phyloP scores from a whole-genome alignment of 2,888 invertebrate species.

The Acanthosepion esculentum region DNA sequence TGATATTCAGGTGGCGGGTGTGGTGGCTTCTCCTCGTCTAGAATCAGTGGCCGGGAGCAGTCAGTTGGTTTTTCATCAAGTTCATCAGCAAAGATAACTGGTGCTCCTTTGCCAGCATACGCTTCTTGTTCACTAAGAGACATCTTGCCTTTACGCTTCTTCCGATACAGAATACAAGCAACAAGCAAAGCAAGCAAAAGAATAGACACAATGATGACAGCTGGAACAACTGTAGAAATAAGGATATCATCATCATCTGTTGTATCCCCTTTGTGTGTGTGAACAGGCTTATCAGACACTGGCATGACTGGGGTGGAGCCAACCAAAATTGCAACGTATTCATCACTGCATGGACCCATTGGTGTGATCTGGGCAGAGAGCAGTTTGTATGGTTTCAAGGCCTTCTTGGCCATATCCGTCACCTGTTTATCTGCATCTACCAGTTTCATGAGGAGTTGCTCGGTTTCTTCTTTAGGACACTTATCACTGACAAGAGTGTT shows the following conservation, averaged over 20 bases:
- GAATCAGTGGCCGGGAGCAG: constrained; percentile 89
- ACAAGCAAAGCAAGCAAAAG: constrained; percentile 88
- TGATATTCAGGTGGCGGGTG: constrained; percentile 69
- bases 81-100: constrained; percentile 95
- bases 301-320: not conserved
- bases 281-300: constrained; percentile 47
- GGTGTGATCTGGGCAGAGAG: constrained; percentile 59
- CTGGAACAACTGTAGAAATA: constrained; percentile 89
- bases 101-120: constrained; percentile 81
- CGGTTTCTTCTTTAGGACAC: constrained; percentile 86
- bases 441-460: constrained; percentile 78
- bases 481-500: constrained; percentile 84
- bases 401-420: constrained; percentile 62
- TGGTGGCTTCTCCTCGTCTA: constrained; percentile 96
- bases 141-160: constrained; percentile 87
- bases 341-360: constrained; percentile 74
- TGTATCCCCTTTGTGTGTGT: constrained; percentile 46
- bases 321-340: not conserved
- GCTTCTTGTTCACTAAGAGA: constrained; percentile 82
- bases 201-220: constrained; percentile 86
- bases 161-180: constrained; percentile 89
- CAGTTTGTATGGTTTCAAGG: constrained; percentile 63
- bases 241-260: constrained; percentile 73
- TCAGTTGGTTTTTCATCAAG: constrained; percentile 89
- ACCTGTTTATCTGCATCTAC: constrained; percentile 73